A percentile compares a stretch with the other conserved stretches of the same genome.
Conservation (phyloP, 2,797 vertebrate genomes). For the Heliangelus exortis region DNA sequence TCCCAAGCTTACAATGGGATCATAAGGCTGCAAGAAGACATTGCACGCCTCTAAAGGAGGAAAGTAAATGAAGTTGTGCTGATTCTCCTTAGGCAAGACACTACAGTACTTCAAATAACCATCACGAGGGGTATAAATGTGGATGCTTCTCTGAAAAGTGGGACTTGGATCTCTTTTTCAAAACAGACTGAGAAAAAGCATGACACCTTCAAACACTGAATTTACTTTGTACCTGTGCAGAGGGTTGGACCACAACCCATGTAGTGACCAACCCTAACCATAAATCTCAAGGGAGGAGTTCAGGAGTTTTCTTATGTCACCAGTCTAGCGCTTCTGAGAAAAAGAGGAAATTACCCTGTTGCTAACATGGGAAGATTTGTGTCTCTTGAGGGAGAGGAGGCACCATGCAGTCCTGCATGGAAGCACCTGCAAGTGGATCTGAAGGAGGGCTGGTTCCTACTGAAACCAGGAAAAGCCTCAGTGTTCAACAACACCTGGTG, state of each 20-base stretch:
- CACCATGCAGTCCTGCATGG: too few relatives aligned
- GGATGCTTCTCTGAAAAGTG: not conserved
- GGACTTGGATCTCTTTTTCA: not conserved
- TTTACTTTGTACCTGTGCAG: not conserved
- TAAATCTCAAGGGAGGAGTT: not conserved
- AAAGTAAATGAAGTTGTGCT: not conserved
- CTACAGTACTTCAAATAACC: not conserved
- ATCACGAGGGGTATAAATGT: accelerated
- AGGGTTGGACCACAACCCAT: not conserved
- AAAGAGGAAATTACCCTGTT: not conserved
- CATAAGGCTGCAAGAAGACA: not conserved
- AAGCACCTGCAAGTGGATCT: not conserved
- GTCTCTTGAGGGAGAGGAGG: not conserved
- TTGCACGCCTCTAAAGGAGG: not conserved
- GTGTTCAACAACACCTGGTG: accelerated
- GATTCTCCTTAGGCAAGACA: not conserved
- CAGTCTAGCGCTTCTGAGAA: not conserved
- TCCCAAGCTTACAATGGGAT: not conserved
- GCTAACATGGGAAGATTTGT: not conserved
- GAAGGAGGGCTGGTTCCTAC: not conserved
- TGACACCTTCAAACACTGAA: accelerated
- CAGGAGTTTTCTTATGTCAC: not conserved
- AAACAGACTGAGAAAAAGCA: not conserved
- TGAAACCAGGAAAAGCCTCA: not conserved
- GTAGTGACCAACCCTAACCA: not conserved